Evolutionary conservation across 1,140 invertebrate species (phyloP), one percentile per base, ranked within the genome.

Genomic region (Calycopis cecrops): DNA sequence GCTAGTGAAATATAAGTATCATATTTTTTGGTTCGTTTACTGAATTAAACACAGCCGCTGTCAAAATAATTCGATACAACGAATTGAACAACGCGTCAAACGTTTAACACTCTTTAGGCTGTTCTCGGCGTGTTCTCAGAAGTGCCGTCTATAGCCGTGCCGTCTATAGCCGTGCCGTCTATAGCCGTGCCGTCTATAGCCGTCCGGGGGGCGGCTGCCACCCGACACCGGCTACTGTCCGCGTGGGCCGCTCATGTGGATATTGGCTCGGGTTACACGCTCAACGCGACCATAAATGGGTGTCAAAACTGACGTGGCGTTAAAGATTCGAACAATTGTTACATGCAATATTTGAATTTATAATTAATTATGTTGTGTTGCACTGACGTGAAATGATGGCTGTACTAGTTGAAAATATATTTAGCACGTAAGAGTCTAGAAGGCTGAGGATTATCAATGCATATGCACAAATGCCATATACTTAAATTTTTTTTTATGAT

Each of bases 171-270:
- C n/a, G n/a, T 48, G 35, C 35, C 40, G 35, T 35, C n/a, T 58
- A 47, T 65, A 62, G n/a, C n/a, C n/a, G n/a, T 48, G 35, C 35
- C 40, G 37, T 35, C 21, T 58, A 48, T 65, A 62, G 21, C 21
- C 21, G 21, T 28, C 57, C 67, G 81, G 79, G 70, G 78, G 81
- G 66, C 65, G 59, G 55, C 54, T 62, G 76, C 81, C 76, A 84
- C 68, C 50, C 62, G 74, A 84, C 73, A 69, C 57, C 63, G 62
- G 81, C 81, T 82, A 85, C 81, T 69, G 77, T 82, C 76, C 76
- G 75, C 74, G 71, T 69, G 63, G 66, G 54, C 65, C 52, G 57
- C 58, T 60, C 65, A 67, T 55, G 48, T 55, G 69, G 14, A 44
- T 44, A 44, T 44, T 63, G 55, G 64, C 77, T 84, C 74, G 50